Evolutionary conservation across 1,140 invertebrate species (phyloP).

Genomic region (Drosophila triauraria): DNA sequence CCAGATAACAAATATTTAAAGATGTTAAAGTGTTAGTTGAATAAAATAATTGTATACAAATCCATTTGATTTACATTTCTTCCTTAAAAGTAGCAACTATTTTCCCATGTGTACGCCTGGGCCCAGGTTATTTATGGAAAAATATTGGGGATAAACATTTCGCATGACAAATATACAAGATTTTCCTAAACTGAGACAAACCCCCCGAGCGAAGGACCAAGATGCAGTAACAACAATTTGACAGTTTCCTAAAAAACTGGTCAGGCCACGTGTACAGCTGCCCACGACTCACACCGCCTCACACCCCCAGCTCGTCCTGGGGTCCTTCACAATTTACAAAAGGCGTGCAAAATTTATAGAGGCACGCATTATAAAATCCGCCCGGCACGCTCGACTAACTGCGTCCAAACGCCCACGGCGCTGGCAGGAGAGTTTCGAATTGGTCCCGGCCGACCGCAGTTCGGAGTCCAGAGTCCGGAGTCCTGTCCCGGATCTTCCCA

Average conservation of each 20-base stretch:
- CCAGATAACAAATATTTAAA: no score
- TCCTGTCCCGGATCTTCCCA: conserved; percentile 25
- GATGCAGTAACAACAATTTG: conserved; percentile 67
- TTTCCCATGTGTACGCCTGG: background rate
- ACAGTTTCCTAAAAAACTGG: conserved; percentile 65
- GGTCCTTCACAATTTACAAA: conserved; percentile 61
- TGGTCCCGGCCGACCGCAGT: conserved; percentile 48
- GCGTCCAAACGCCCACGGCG: conserved; percentile 65
- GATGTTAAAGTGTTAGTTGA: no score
- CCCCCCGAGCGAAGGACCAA: conserved; percentile 19
- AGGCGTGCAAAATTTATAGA: conserved; percentile 83
- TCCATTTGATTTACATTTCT: no score
- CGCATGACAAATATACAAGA: conserved; percentile 46
- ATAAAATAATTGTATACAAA: no score
- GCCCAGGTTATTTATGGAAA: conserved; percentile 29
- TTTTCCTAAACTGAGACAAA: conserved; percentile 26
- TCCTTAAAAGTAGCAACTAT: no score
- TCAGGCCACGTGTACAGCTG: conserved; percentile 69
- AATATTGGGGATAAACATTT: conserved; percentile 48
- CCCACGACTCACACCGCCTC: conserved; percentile 23
- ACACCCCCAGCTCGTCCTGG: conserved; percentile 10
- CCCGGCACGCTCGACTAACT: conserved; percentile 77
- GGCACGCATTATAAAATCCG: conserved; percentile 79
- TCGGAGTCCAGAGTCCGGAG: conserved; percentile 19
- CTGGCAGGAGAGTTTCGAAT: conserved; percentile 39